Evolutionary conservation across 1,140 invertebrate genomes (phyloP).

Genomic region (Archivesica marissinica): DNA sequence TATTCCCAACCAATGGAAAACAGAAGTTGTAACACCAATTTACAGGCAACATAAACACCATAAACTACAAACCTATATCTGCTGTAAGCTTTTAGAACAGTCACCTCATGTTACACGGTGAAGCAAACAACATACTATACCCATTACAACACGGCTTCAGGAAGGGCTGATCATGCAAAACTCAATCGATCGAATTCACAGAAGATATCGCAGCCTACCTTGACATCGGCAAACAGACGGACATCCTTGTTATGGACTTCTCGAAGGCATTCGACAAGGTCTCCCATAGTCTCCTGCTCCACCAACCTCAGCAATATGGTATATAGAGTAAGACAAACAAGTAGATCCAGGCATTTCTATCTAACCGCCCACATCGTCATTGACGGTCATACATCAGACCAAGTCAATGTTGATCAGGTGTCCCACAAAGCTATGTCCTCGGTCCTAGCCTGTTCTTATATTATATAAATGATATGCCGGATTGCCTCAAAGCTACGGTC

Average conservation of each 20-base stretch:
- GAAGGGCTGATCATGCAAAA: conserved; percentile 43
- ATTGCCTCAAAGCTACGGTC: background rate
- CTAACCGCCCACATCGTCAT: conserved; percentile 50
- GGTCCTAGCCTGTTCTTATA: conserved; percentile 59
- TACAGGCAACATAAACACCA: conserved; percentile 29
- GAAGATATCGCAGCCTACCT: background rate
- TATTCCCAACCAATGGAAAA: conserved; percentile 35
- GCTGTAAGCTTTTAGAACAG: background rate
- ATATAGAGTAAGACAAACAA: conserved; percentile 41
- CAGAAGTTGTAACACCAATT: conserved; percentile 23
- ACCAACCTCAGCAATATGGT: conserved; percentile 54
- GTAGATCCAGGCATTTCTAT: conserved; percentile 61
- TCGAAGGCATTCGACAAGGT: conserved; percentile 67
- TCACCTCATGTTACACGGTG: background rate
- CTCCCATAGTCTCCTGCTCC: conserved; percentile 50
- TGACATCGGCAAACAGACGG: conserved; percentile 50
- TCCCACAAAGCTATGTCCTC: conserved; percentile 64
- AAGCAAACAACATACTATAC: background rate
- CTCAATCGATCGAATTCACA: conserved; percentile 35
- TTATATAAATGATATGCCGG: conserved; percentile 60
- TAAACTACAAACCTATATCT: conserved; percentile 27
- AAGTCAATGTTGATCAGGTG: conserved; percentile 54
- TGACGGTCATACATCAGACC: conserved; percentile 52
- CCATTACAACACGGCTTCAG: conserved; percentile 40
- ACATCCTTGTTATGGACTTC: conserved; percentile 60